Evolutionary conservation across 1,140 invertebrate genomes (phyloP).

Genomic region (Cataglyphis hispanica): DNA sequence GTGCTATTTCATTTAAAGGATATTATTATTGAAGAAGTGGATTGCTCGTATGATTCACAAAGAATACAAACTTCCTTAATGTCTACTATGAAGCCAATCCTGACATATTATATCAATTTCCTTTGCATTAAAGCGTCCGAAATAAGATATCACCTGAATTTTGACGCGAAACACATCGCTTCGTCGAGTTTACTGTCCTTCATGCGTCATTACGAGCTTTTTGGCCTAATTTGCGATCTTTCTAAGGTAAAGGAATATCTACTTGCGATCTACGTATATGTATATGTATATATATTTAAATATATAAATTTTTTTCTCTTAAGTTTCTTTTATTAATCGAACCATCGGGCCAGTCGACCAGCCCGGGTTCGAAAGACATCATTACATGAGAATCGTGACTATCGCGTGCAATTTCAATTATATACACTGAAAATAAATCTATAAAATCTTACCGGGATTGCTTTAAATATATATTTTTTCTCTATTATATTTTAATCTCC

Average conservation of each 20-base stretch:
- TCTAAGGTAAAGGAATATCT: not conserved
- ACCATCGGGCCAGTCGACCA: not conserved
- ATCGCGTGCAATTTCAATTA: slow-evolving; percentile 47
- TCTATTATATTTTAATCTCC: slow-evolving; percentile 21
- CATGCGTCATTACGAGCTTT: slow-evolving; percentile 1
- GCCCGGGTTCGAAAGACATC: slow-evolving; percentile 10
- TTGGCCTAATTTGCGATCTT: not conserved
- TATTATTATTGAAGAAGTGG: not conserved
- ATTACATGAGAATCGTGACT: slow-evolving; percentile 63
- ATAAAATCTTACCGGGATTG: slow-evolving; percentile 53
- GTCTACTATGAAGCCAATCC: not conserved
- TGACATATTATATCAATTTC: not conserved
- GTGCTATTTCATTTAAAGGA: not conserved
- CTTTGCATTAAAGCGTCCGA: not conserved
- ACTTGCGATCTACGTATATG: not conserved
- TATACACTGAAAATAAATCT: slow-evolving; percentile 73
- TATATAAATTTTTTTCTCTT: slow-evolving; percentile 23
- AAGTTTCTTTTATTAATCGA: slow-evolving; percentile 63
- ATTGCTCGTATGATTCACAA: not conserved
- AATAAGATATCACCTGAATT: slow-evolving; percentile 3
- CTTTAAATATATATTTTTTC: slow-evolving; percentile 2
- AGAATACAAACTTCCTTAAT: not conserved
- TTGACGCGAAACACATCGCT: not conserved
- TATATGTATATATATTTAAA: not conserved
- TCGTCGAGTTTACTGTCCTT: not conserved